These are phyloP conservation scores for Limnephilus auricula DNA, from an alignment of 2,888 invertebrate species.

Conservation along the genomic window DNA sequence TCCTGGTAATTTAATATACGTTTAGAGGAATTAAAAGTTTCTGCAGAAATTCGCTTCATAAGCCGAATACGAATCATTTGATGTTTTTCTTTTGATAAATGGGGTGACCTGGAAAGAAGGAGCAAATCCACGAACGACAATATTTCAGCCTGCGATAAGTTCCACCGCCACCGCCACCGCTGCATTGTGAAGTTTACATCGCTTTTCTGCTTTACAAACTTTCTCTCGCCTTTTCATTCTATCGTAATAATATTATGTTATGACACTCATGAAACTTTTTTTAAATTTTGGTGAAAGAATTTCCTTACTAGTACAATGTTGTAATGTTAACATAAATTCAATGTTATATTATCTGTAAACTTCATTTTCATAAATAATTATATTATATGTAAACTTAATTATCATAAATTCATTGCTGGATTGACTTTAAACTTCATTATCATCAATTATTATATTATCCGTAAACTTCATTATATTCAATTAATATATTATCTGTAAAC, in stretches of 20 bases:
- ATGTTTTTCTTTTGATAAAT: not conserved
- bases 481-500: too few relatives aligned
- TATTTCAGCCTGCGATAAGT: not conserved
- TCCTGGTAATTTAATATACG: not conserved
- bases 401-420: too few relatives aligned
- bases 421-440: too few relatives aligned
- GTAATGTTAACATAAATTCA: too few relatives aligned
- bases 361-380: too few relatives aligned
- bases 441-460: too few relatives aligned
- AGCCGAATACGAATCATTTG: not conserved
- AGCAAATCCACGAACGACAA: not conserved
- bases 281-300: not conserved
- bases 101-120: not conserved
- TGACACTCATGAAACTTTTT: not conserved
- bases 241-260: not conserved
- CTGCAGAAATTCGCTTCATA: not conserved
- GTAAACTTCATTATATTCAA: too few relatives aligned
- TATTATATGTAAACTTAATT: too few relatives aligned
- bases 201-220: not conserved
- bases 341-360: too few relatives aligned
- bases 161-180: not conserved
- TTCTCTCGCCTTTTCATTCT: not conserved
- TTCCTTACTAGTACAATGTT: not conserved
- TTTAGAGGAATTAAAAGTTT: not conserved
- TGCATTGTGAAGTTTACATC: not conserved